Conservation (phyloP, 1,140 invertebrate genomes). For the Euschistus heros region DNA sequence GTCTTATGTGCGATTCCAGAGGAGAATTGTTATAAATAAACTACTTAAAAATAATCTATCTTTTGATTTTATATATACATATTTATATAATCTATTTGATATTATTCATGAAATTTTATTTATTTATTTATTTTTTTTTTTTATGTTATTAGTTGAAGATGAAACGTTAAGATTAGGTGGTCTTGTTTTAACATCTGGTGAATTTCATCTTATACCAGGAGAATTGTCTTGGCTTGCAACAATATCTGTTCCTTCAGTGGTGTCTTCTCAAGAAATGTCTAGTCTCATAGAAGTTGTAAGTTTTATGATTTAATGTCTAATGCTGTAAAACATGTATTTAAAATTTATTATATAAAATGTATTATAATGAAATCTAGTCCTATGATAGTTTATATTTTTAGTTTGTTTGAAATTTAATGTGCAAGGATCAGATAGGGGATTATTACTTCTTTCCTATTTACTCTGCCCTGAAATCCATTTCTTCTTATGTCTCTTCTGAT, state of each 20-base stretch:
- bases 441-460: no score
- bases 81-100: no score
- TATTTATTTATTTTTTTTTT: no score
- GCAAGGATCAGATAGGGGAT: no score
- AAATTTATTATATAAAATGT: background rate
- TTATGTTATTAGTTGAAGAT: background rate
- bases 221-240: slow-evolving; percentile 38
- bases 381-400: background rate
- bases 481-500: no score
- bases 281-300: slow-evolving; percentile 41
- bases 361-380: background rate
- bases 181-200: slow-evolving; percentile 7
- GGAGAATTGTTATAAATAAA: no score
- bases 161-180: slow-evolving; percentile 9
- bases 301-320: background rate
- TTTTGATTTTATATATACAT: no score
- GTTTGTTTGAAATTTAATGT: background rate
- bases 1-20: no score
- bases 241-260: slow-evolving; percentile 32
- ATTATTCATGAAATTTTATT: no score
- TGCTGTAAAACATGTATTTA: slow-evolving; percentile 11
- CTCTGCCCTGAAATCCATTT: no score
- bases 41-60: no score
- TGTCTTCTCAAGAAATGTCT: slow-evolving; percentile 37
- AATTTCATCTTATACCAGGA: slow-evolving; percentile 34